Evolutionary conservation across 2,797 vertebrate species (phyloP), one percentile per base, ranked within the genome.

Genomic region (Crax fasciolata): DNA sequence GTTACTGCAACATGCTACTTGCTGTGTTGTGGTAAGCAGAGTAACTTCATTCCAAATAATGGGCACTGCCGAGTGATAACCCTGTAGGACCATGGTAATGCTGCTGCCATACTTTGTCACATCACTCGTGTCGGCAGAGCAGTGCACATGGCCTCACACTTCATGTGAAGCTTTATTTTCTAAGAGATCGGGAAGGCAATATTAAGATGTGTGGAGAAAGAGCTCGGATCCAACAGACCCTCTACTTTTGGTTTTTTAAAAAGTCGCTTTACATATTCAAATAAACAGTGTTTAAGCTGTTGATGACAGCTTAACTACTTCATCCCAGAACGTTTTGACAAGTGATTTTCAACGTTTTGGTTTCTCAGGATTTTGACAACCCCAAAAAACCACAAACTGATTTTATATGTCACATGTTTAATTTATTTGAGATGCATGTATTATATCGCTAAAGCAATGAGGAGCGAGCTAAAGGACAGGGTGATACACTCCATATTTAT

Each of bases 1-100:
- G 94, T 96, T 97, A 97, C 93, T 90, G 91, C 74, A 95, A 97
- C 97, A 94, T 89, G 71, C 93, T 94, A 58, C 91, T 92, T 88
- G 75, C 87, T 91, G 54, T 72, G 93, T 94, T 83, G 89, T 95
- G 91, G 87, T 91, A 79, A 97, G 84, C 52, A 48, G 90, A 93
- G 94, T 84, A 89, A 96, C 95, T 96, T 89, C 52, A 25, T 86
- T 82, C 93, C 93, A 92, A 94, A 88, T 92, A 95, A 95, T 62
- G 87, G 93, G 35, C 65, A 59, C 80, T 58, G 87, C 2, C 3
- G 62, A 90, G 81, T 95, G 96, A 81, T 89, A 88, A 88, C 94
- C 93, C 94, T 93, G 81, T 78, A 91, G 81, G 61, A 89, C 71
- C 68, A 92, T 68, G 86, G 89, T 81, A 94, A 86, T 90, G 18